phyloP scores from a whole-genome alignment of 2,113 vertebrate species.

The Periophthalmodon schlosseri region DNA sequence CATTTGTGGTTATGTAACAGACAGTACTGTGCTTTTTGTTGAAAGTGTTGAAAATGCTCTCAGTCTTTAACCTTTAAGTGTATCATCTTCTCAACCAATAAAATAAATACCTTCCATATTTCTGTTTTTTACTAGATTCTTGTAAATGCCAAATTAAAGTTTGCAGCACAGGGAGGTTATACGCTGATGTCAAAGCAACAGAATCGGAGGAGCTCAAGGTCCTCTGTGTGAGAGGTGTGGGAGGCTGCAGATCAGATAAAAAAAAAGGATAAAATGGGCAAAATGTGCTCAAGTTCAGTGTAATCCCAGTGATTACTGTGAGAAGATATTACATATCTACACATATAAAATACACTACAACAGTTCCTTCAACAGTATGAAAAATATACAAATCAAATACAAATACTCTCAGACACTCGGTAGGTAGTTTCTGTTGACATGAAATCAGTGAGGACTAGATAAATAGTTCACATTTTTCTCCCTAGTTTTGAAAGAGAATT shows the following conservation, averaged over 20 bases:
- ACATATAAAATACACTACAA: slow-evolving; percentile 68
- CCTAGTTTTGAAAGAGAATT: slow-evolving; percentile 60
- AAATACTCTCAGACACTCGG: slow-evolving; percentile 71
- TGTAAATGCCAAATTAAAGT: background rate
- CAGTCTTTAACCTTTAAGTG: background rate
- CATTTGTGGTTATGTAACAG: background rate
- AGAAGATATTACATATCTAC: slow-evolving; percentile 71
- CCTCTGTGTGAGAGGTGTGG: background rate
- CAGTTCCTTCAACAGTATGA: slow-evolving; percentile 75
- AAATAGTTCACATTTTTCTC: slow-evolving; percentile 79
- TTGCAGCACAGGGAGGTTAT: background rate
- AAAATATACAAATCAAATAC: slow-evolving; percentile 79
- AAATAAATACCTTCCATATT: background rate
- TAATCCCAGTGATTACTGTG: slow-evolving; percentile 62
- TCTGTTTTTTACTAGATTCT: background rate
- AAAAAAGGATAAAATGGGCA: slow-evolving; percentile 25
- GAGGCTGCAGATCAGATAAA: slow-evolving; percentile 15
- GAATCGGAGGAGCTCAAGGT: background rate
- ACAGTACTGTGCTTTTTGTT: background rate
- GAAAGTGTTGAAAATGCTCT: background rate
- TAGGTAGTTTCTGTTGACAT: slow-evolving; percentile 79
- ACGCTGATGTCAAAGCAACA: slow-evolving; percentile 5
- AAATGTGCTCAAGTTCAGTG: slow-evolving; percentile 56
- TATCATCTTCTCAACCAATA: background rate
- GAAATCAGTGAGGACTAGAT: slow-evolving; percentile 78